Evolutionary conservation across 2,113 vertebrate genomes (phyloP).

Genomic region (Micronycteris hirsuta): DNA sequence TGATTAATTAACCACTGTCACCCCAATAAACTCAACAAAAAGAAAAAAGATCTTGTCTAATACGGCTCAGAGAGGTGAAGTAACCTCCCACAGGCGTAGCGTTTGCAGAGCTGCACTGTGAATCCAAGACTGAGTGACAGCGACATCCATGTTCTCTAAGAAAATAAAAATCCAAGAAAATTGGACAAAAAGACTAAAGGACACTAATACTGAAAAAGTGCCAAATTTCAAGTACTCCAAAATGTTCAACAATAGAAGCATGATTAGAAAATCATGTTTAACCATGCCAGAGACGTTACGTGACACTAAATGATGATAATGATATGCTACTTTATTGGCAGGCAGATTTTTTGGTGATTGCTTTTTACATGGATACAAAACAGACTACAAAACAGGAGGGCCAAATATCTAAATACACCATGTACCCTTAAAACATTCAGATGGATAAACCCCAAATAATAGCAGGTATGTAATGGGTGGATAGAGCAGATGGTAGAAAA

Average conservation of each 20-base stretch:
- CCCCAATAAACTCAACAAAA: no score
- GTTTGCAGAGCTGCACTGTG: no score
- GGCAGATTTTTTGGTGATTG: not conserved
- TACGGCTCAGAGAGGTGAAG: no score
- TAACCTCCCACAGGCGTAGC: no score
- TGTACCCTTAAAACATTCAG: not conserved
- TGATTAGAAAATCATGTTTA: not conserved
- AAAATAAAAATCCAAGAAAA: not conserved
- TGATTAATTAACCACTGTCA: no score
- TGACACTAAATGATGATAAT: not conserved
- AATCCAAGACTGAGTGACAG: no score
- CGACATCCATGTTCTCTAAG: no score
- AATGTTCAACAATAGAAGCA: not conserved
- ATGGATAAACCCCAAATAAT: not conserved
- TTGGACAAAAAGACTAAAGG: not conserved
- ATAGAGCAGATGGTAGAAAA: no score
- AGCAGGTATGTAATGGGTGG: not conserved
- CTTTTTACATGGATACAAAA: not conserved
- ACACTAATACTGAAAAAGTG: not conserved
- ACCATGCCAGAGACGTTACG: not conserved
- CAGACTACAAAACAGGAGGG: not conserved
- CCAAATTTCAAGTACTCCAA: not conserved
- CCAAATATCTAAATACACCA: not conserved
- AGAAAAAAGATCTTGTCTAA: no score
- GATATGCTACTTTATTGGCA: not conserved